Conservation (phyloP, 92 coral and sea anemone species). For the Palythoa grandis region DNA sequence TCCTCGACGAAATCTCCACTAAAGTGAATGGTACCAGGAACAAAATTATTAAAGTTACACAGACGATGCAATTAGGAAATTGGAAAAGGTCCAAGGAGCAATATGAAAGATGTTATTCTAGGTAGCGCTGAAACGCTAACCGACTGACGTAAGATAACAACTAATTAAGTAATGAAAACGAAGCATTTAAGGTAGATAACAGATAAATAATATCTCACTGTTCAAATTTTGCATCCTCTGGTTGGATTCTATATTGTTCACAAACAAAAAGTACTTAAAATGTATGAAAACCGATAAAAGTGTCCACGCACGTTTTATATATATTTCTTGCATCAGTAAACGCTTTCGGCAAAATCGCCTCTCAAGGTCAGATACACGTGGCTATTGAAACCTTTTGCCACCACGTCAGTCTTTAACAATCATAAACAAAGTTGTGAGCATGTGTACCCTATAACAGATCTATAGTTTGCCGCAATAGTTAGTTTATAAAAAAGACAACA, state of each 20-base stretch:
- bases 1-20: neutral
- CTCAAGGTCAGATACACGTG: too few relatives aligned
- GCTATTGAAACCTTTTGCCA: too few relatives aligned
- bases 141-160: neutral
- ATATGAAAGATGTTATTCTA: neutral
- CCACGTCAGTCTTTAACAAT: too few relatives aligned
- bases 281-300: too few relatives aligned
- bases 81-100: neutral
- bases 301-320: too few relatives aligned
- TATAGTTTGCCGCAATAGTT: too few relatives aligned
- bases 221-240: neutral
- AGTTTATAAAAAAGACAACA: too few relatives aligned
- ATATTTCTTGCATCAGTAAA: too few relatives aligned
- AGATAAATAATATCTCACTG: neutral
- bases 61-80: neutral
- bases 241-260: neutral
- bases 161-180: neutral
- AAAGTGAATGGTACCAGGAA: neutral
- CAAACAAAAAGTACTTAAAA: too few relatives aligned
- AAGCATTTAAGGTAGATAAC: neutral
- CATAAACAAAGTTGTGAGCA: too few relatives aligned
- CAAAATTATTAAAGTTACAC: neutral
- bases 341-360: too few relatives aligned
- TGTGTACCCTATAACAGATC: too few relatives aligned
- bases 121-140: neutral